Evolutionary conservation across 2,888 invertebrate species (phyloP).

Genomic region (Chrysolina americana): DNA sequence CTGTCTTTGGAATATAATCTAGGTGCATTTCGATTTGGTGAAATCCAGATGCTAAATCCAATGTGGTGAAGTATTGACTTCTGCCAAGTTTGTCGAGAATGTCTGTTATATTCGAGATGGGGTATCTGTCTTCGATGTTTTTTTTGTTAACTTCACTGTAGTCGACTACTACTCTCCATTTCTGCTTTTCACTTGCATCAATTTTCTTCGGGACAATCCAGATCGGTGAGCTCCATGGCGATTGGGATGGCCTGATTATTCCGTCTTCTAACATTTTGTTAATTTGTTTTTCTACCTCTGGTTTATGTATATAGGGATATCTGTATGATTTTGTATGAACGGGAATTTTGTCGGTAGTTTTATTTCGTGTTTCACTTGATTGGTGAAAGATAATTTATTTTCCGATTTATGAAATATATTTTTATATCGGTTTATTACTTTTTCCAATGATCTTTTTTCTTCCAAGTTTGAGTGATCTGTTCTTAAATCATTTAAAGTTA

Average conservation of each 20-base stretch:
- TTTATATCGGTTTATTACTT: slow-evolving; percentile 28
- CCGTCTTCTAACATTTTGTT: too few relatives aligned
- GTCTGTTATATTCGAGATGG: too few relatives aligned
- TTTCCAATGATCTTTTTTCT: too few relatives aligned
- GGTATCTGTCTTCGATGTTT: slow-evolving; percentile 16
- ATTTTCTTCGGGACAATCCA: too few relatives aligned
- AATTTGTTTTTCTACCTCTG: too few relatives aligned
- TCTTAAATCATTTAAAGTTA: slow-evolving; percentile 1
- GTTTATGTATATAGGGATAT: slow-evolving; percentile 1
- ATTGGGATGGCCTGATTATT: too few relatives aligned
- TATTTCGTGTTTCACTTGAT: slow-evolving; percentile 39
- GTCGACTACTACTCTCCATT: slow-evolving; percentile 18
- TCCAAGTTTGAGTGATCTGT: too few relatives aligned
- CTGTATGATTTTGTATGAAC: slow-evolving; percentile 31
- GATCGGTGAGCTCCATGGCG: too few relatives aligned
- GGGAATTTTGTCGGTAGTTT: slow-evolving; percentile 37
- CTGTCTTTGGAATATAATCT: too few relatives aligned
- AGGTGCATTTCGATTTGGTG: slow-evolving; percentile 43
- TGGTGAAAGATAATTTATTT: slow-evolving; percentile 27
- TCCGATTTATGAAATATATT: slow-evolving; percentile 35
- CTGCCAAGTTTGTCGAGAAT: slow-evolving; percentile 30
- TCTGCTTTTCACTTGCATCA: slow-evolving; percentile 28
- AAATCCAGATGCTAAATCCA: slow-evolving; percentile 37
- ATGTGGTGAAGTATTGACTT: slow-evolving; percentile 19
- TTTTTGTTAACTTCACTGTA: slow-evolving; percentile 16